phyloP scores from a whole-genome alignment of 2,888 invertebrate species.

The Xylocampa areola region DNA sequence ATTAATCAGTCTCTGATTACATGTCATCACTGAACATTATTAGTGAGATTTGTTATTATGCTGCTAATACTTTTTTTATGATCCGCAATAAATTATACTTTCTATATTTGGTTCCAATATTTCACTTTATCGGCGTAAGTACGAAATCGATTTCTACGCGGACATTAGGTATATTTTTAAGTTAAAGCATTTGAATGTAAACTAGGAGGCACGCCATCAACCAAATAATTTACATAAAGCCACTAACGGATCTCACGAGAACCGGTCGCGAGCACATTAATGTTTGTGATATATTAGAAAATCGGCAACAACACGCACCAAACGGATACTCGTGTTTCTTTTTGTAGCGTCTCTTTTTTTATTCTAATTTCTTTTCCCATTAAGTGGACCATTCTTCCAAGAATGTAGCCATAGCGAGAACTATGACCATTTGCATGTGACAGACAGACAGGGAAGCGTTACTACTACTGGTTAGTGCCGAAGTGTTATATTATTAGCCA shows the following conservation, averaged over 20 bases:
- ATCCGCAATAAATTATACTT: slow-evolving; percentile 79
- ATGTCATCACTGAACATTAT: slow-evolving; percentile 50
- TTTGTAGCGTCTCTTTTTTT: slow-evolving; percentile 74
- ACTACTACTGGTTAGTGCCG: slow-evolving; percentile 10
- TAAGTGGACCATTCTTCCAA: slow-evolving; percentile 66
- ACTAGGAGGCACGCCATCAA: slow-evolving; percentile 85
- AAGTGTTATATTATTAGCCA: neutral
- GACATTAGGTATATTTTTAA: slow-evolving; percentile 68
- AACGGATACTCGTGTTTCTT: slow-evolving; percentile 68
- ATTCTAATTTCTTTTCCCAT: slow-evolving; percentile 79
- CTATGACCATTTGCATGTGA: slow-evolving; percentile 69
- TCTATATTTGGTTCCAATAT: slow-evolving; percentile 76
- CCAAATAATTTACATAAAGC: slow-evolving; percentile 87
- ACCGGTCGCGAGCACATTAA: slow-evolving; percentile 85
- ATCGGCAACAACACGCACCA: slow-evolving; percentile 77
- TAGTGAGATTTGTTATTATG: slow-evolving; percentile 59
- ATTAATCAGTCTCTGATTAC: slow-evolving; percentile 7
- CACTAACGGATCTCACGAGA: slow-evolving; percentile 88
- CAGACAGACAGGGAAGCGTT: slow-evolving; percentile 26
- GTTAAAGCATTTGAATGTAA: slow-evolving; percentile 81
- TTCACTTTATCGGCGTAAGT: slow-evolving; percentile 68
- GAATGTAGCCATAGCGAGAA: slow-evolving; percentile 64
- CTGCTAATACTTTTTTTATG: slow-evolving; percentile 70
- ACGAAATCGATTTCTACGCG: slow-evolving; percentile 61
- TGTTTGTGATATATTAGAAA: slow-evolving; percentile 89